Evolutionary conservation across 2,113 vertebrate genomes (phyloP).

Genomic region (Ochotona princeps): DNA sequence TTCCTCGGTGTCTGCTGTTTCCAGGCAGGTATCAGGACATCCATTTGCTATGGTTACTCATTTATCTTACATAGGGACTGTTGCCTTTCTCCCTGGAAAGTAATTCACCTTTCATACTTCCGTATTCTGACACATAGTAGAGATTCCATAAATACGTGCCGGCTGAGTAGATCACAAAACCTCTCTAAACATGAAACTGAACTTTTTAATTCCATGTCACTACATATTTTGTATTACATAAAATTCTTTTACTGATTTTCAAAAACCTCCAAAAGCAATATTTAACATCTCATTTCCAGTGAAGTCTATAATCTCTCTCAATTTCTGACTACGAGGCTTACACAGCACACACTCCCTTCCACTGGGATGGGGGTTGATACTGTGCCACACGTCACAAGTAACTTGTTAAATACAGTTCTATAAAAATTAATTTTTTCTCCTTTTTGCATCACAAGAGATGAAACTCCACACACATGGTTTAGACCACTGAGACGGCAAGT

Average conservation of each 20-base stretch:
- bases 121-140: background rate
- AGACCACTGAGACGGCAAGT: background rate
- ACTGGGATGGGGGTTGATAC: background rate
- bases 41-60: background rate
- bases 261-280: background rate
- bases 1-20: background rate
- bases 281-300: background rate
- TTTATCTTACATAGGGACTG: background rate
- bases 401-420: background rate
- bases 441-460: background rate
- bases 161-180: background rate
- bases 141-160: no score
- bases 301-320: background rate
- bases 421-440: background rate
- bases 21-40: background rate
- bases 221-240: background rate
- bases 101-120: background rate
- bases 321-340: background rate
- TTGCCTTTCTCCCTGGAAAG: background rate
- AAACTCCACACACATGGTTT: background rate
- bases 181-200: background rate
- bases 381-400: background rate
- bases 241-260: background rate
- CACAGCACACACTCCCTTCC: background rate
- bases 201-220: background rate